Conservation (phyloP, 53 echinoderm and acorn worm species). For the Antedon mediterranea region DNA sequence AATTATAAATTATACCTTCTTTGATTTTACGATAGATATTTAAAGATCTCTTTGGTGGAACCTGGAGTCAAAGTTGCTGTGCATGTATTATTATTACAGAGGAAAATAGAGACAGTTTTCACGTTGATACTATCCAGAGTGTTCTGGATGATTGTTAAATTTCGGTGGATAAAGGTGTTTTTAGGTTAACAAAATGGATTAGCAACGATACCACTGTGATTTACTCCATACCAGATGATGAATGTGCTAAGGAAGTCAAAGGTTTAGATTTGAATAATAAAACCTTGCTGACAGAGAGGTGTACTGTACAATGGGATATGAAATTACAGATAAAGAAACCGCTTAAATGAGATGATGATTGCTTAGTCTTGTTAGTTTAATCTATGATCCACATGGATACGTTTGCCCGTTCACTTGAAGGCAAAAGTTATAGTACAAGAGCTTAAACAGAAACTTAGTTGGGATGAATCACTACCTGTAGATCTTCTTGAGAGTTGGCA, state of each 20-base stretch:
- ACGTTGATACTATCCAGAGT: constrained; percentile 4
- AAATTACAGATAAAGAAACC: no score
- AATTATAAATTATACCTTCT: no score
- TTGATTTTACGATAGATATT: no score
- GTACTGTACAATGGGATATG: constrained; percentile 27
- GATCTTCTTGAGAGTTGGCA: no score
- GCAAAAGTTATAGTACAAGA: no score
- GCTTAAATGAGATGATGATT: no score
- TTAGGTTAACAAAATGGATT: constrained; percentile 39
- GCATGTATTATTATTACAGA: constrained; percentile 28
- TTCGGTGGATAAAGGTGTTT: constrained; percentile 32
- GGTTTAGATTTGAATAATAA: constrained; percentile 28
- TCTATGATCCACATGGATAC: no score
- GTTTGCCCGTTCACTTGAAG: no score
- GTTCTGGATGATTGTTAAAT: constrained; percentile 48
- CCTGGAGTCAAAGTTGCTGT: constrained; percentile 25
- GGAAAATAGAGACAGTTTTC: not conserved
- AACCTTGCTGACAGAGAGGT: constrained; percentile 36
- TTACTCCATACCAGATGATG: constrained; percentile 10
- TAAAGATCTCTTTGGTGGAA: constrained; percentile 32
- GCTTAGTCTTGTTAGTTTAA: no score
- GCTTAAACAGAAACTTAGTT: no score
- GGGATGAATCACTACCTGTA: no score
- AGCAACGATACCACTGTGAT: constrained; percentile 29
- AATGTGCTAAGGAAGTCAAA: constrained; percentile 9